A percentile compares a stretch with the other conserved stretches of the same genome.
Evolutionary conservation across 2,113 vertebrate genomes (phyloP).

Genomic region (Setophaga coronata): DNA sequence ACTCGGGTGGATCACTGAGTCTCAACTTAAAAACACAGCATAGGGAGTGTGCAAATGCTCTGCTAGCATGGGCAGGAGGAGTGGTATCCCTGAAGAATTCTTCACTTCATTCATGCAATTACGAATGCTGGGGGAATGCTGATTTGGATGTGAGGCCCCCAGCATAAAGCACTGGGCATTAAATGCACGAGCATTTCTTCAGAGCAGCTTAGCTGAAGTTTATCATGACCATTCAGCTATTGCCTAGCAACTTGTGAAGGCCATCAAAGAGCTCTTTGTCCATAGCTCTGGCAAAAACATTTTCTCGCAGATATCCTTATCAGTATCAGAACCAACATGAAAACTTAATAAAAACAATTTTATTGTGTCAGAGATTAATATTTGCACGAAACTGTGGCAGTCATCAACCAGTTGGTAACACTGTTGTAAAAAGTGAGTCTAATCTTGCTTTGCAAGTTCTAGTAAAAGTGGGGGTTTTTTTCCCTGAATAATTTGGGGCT

Average conservation of each 20-base stretch:
- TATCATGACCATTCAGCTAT: constrained; percentile 82
- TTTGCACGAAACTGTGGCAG: not conserved
- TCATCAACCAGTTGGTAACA: not conserved
- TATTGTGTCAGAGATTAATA: not conserved
- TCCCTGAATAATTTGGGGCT: not conserved
- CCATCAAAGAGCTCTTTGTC: constrained; percentile 89
- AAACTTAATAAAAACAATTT: constrained; percentile 63
- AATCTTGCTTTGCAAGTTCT: not conserved
- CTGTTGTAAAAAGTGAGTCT: not conserved
- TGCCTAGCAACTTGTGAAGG: constrained; percentile 85
- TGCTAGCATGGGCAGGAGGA: not conserved
- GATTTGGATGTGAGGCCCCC: constrained; percentile 71
- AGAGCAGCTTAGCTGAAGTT: constrained; percentile 84
- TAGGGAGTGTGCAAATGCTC: not conserved
- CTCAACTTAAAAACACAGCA: not conserved
- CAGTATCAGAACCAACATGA: constrained; percentile 65
- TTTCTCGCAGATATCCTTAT: constrained; percentile 77
- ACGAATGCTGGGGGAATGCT: constrained; percentile 73
- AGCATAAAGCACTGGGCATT: constrained; percentile 72
- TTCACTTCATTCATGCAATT: constrained; percentile 59
- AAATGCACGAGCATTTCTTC: constrained; percentile 81
- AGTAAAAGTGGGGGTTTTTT: not conserved
- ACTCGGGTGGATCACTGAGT: not conserved
- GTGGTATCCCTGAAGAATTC: not conserved
- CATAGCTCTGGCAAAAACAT: constrained; percentile 74